Evolutionary conservation across 1,140 invertebrate species (phyloP).

Genomic region (Phocides pigmalion): DNA sequence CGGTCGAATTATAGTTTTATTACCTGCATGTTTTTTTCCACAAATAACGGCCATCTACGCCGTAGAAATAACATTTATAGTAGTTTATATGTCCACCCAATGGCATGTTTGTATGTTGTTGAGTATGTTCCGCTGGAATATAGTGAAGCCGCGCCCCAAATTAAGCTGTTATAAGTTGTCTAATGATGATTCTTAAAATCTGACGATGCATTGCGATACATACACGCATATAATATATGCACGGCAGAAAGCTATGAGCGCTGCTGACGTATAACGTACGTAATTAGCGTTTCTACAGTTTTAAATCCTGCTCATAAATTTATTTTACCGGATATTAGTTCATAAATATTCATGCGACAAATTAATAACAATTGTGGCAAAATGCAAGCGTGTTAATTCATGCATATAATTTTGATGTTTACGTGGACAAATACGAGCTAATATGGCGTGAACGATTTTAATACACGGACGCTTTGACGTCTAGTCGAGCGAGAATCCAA

Average conservation of each 20-base stretch:
- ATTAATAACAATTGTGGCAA: constrained; percentile 7
- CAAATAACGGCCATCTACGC: too few species aligned
- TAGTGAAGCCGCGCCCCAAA: too few species aligned
- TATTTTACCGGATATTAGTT: constrained; percentile 10
- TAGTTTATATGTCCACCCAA: too few species aligned
- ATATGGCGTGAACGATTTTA: constrained; percentile 5
- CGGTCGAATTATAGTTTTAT: too few species aligned
- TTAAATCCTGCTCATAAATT: constrained; percentile 9
- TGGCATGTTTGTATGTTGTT: too few species aligned
- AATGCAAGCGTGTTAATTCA: constrained; percentile 5
- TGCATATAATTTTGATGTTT: constrained; percentile 13
- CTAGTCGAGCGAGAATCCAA: constrained; percentile 6
- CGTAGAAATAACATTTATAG: too few species aligned
- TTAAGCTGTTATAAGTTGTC: too few species aligned
- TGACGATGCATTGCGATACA: too few species aligned
- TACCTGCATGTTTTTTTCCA: too few species aligned
- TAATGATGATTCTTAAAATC: too few species aligned
- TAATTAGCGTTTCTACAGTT: constrained; percentile 14
- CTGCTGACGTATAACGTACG: constrained; percentile 8
- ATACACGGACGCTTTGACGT: constrained; percentile 7
- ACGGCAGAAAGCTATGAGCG: background rate
- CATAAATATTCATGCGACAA: constrained; percentile 22
- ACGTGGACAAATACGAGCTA: constrained; percentile 13
- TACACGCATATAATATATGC: background rate
- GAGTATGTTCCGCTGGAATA: too few species aligned